Evolutionary conservation across 2,113 vertebrate genomes (phyloP).

Genomic region (Nothocercus nigrocapillus): DNA sequence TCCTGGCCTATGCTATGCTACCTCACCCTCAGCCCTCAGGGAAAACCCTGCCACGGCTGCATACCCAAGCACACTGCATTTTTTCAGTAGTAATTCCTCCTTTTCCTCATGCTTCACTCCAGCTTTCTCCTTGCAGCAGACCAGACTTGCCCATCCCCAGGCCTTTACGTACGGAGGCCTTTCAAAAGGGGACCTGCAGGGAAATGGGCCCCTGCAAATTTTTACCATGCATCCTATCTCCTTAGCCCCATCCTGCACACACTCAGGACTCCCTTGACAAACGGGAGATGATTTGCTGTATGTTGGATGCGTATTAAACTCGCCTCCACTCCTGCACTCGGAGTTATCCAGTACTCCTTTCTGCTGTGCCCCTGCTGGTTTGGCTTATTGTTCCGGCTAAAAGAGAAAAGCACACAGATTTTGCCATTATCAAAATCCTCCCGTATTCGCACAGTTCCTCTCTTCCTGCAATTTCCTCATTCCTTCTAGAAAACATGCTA

Average conservation of each 20-base stretch:
- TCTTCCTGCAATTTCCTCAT: slow-evolving; percentile 41
- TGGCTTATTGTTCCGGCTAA: neutral
- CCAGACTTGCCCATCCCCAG: neutral
- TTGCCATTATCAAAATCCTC: slow-evolving; percentile 39
- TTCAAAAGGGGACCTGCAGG: accelerated
- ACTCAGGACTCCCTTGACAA: neutral
- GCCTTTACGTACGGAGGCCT: neutral
- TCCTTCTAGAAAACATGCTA: slow-evolving; percentile 48
- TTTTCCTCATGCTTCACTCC: neutral
- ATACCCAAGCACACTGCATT: neutral
- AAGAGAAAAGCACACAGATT: slow-evolving; percentile 23
- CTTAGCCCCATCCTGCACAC: neutral
- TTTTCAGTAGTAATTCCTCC: neutral
- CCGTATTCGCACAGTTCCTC: slow-evolving; percentile 26
- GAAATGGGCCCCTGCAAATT: neutral
- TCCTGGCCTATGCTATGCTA: neutral
- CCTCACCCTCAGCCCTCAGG: neutral
- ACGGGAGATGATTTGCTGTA: neutral
- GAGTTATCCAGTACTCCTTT: slow-evolving; percentile 27
- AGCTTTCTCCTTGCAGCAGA: neutral
- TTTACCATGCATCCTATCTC: neutral
- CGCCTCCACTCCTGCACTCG: neutral
- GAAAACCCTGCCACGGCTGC: neutral
- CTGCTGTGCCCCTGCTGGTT: neutral
- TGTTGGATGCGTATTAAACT: neutral